Base-by-base conservation (phyloP, 2,888 invertebrate species). In the Orthosia cruda region DNA sequence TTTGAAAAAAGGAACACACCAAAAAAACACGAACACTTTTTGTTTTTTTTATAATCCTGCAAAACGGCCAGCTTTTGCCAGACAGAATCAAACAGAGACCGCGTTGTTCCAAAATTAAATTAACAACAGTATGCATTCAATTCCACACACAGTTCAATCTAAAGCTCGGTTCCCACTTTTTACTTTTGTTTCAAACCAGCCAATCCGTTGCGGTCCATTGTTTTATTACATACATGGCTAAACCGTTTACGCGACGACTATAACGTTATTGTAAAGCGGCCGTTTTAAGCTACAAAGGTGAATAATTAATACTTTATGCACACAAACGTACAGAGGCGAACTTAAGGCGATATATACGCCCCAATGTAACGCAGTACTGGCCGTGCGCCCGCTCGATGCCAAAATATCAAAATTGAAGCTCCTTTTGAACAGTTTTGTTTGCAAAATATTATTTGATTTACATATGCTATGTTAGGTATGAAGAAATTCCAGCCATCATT, bases 31-130 rank as follows among this genome's bases (percentile, higher is more conserved):
- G 1, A 3, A 12, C 0, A 2, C 18, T 77, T 66, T 52, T 18
- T n/a, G n/a, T n/a, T n/a, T 66, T 76, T 74, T 69, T 54, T 62
- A 71, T 71, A 75, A 73, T 63, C 40, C 59, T 59, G 23, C 49
- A 70, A 69, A 77, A 66, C 40, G 68, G 58, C 52, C 79, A 65
- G 64, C 32, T 67, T 70, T 66, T n/a, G 62, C 70, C 79, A 78
- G 80, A 68, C 79, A 58, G 74, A 50, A 79, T 82, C 86, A 87
- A 71, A 87, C 80, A 81, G 79, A 81, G 73, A 86, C 91, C 89
- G 86, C 88, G 71, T 88, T 85, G 88, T 88, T 84, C 89, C 84
- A 88, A 90, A 93, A 94, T 93, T 93, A 92, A 93, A 93, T 94
- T 94, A 93, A 72, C 83, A 93, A 72, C 83, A 81, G 83, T 79